Evolutionary conservation across 2,113 vertebrate species (phyloP), one percentile per base, ranked within the genome.

Genomic region (Hassar affinis): DNA sequence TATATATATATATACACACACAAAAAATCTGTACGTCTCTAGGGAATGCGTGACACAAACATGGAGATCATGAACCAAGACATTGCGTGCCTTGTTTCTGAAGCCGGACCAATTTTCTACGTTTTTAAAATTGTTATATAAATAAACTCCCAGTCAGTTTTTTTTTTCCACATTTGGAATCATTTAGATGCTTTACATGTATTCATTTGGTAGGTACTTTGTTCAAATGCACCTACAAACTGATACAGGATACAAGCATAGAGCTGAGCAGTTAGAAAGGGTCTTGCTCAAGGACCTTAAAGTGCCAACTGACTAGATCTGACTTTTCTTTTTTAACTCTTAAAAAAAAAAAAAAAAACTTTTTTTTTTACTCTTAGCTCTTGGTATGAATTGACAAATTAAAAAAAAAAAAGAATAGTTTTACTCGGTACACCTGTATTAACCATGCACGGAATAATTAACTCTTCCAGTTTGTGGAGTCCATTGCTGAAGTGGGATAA

Each of bases 51-150:
- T 93, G 92, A 93, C 92, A 93, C 93, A 91, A 85, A 91, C 90
- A 92, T 86, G 90, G 91, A 92, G 92, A 90, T 92, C 86, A 51
- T 92, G 92, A 94, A 93, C 92, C 91, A 92, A 92, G 92, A 94
- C 92, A 92, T 93, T 93, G 92, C 88, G 93, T 94, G 94, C 94
- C 94, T 95, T 95, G 93, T 94, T 95, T 94, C 91, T 93, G 92
- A 93, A 93, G 94, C 93, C 91, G 93, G 94, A 93, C 93, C 93
- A 93, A 95, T 94, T 95, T 95, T 95, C 92, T 95, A 95, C 93
- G 92, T 95, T 94, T 95, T 94, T 95, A 94, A 94, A 93, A 93
- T 91, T 94, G 84, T 87, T 92, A 93, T 93, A 93, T 86, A 78
- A 94, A 94, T 93, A 94, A 93, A 91, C 88, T 90, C 91, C 92